Percentiles rank a stretch among this genome's conserved stretches.
Evolutionary conservation across 2,113 vertebrate genomes (phyloP).

Genomic region (Aspiorhynchus laticeps): DNA sequence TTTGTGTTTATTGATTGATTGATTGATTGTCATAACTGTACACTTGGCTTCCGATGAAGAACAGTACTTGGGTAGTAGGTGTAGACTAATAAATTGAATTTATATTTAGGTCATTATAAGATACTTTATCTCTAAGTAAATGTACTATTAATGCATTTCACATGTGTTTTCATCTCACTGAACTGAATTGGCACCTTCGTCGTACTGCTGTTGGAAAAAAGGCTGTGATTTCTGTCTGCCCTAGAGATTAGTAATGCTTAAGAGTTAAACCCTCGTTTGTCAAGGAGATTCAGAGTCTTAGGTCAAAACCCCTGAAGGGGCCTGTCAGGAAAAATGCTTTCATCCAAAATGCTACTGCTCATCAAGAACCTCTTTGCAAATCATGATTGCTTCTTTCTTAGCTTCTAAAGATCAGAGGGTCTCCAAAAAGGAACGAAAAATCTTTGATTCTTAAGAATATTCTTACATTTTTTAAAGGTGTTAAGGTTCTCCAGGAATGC

Average conservation of each 20-base stretch:
- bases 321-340: slow-evolving; percentile 39
- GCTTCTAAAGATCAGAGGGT: slow-evolving; percentile 2
- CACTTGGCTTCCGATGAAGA: background rate
- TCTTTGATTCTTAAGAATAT: background rate
- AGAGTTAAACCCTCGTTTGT: slow-evolving; percentile 37
- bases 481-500: background rate
- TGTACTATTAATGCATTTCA: slow-evolving; percentile 7
- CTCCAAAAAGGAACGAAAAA: background rate
- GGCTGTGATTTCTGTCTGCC: slow-evolving; percentile 27
- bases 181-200: background rate
- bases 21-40: background rate
- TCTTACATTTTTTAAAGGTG: background rate
- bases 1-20: background rate
- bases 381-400: slow-evolving; percentile 16
- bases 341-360: slow-evolving; percentile 43
- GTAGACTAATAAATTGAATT: background rate
- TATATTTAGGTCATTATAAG: background rate
- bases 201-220: slow-evolving; percentile 11
- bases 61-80: background rate
- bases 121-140: background rate
- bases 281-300: slow-evolving; percentile 43
- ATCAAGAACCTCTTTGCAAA: slow-evolving; percentile 27
- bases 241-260: slow-evolving; percentile 45
- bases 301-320: slow-evolving; percentile 43
- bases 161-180: background rate